A percentile compares a stretch with the other conserved stretches of the same genome.
Evolutionary conservation across 2,888 invertebrate genomes (phyloP).

Genomic region (Athalia rosae): DNA sequence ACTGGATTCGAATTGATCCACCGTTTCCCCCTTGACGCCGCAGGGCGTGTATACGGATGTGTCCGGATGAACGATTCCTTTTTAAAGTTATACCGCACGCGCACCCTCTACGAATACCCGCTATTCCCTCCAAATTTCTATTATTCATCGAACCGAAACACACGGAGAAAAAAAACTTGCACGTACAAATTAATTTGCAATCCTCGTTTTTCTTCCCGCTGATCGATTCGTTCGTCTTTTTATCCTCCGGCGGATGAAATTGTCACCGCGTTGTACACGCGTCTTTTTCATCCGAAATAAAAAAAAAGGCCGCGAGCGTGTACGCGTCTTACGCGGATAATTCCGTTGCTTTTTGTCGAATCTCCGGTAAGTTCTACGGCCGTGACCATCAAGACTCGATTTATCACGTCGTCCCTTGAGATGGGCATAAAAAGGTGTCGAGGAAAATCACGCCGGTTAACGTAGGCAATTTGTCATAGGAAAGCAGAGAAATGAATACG

Average conservation of each 20-base stretch:
- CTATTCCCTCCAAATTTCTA: too few species aligned
- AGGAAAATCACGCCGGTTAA: slow-evolving; percentile 19
- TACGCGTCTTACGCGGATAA: not conserved
- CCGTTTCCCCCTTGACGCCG: not conserved
- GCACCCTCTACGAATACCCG: too few species aligned
- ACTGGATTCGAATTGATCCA: not conserved
- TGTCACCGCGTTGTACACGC: too few species aligned
- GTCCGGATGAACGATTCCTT: slow-evolving; percentile 21
- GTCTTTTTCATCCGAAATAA: too few species aligned
- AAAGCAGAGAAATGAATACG: not conserved
- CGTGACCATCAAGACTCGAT: slow-evolving; percentile 12
- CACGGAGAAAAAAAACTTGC: too few species aligned
- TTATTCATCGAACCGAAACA: too few species aligned
- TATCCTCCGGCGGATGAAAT: too few species aligned
- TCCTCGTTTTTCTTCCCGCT: too few species aligned
- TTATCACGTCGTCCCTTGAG: not conserved
- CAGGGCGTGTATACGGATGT: not conserved
- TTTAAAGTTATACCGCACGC: not conserved
- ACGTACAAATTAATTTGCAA: too few species aligned
- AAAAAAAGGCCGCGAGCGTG: too few species aligned
- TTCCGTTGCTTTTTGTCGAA: not conserved
- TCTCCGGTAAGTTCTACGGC: not conserved
- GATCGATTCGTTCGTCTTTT: too few species aligned
- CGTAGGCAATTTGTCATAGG: slow-evolving; percentile 28
- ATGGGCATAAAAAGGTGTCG: not conserved